Evolutionary conservation across 2,113 vertebrate species (phyloP).

Genomic region (Guaruba guarouba): DNA sequence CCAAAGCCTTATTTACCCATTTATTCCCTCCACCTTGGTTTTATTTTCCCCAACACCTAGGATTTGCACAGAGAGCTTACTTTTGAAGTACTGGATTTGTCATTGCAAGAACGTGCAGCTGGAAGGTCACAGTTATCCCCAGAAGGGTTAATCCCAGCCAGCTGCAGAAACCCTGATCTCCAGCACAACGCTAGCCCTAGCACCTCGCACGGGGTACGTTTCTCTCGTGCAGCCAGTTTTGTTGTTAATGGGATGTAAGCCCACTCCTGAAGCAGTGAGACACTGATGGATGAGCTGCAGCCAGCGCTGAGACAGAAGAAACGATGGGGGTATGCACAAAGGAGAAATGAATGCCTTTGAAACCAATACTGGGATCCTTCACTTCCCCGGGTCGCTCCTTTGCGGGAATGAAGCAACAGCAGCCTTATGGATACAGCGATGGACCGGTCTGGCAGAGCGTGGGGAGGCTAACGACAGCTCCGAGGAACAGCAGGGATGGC

Average conservation of each 20-base stretch:
- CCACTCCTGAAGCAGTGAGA: not conserved
- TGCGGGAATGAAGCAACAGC: not conserved
- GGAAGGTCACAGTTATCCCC: not conserved
- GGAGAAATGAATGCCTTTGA: not conserved
- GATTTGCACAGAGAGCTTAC: not conserved
- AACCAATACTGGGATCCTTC: not conserved
- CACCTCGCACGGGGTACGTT: not conserved
- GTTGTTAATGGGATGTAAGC: slow-evolving; percentile 1
- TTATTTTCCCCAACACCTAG: not conserved
- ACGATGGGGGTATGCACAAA: not conserved
- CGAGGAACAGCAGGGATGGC: not conserved
- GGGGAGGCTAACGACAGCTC: not conserved
- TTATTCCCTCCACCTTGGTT: not conserved
- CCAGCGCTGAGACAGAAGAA: not conserved
- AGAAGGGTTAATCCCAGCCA: slow-evolving; percentile 38
- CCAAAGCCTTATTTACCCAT: not conserved
- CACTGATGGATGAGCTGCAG: slow-evolving; percentile 23
- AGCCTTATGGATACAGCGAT: not conserved
- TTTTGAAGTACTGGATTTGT: not conserved
- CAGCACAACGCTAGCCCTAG: not conserved
- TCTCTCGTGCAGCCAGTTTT: not conserved
- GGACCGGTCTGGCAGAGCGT: fast-evolving
- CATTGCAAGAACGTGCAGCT: not conserved
- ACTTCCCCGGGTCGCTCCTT: not conserved
- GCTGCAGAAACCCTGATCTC: slow-evolving; percentile 20